These are phyloP conservation scores for Mormoops blainvillei DNA, from an alignment of 2,113 vertebrate species.

Conservation along the genomic window DNA sequence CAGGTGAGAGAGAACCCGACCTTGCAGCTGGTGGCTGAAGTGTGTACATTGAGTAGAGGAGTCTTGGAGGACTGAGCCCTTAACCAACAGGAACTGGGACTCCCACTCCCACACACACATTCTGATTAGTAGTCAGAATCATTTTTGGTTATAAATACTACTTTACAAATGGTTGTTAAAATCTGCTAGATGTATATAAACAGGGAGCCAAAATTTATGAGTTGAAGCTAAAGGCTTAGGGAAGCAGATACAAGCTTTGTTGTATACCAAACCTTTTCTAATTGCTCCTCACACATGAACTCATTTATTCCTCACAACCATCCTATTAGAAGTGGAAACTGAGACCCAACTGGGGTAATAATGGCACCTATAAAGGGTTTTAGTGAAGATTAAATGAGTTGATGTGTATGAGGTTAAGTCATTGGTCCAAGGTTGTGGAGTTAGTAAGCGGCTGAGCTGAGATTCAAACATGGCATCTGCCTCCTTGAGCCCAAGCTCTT, in stretches of 20 bases:
- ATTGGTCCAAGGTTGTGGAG: neutral
- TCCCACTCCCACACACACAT: neutral
- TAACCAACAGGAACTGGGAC: neutral
- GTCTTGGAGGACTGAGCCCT: neutral
- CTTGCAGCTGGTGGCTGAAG: neutral
- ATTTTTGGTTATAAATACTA: neutral
- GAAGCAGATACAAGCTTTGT: neutral
- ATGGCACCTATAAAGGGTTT: neutral
- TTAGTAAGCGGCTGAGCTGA: neutral
- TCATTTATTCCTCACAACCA: neutral
- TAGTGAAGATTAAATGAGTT: neutral
- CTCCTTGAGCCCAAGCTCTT: neutral
- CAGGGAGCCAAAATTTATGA: neutral
- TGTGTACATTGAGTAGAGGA: neutral
- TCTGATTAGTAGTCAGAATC: neutral
- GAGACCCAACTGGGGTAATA: neutral
- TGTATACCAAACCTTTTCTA: neutral
- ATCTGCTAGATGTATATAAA: neutral
- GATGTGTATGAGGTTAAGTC: neutral
- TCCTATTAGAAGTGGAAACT: neutral
- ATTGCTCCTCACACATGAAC: neutral
- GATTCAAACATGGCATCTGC: neutral
- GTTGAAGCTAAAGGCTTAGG: neutral
- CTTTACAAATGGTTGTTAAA: neutral
- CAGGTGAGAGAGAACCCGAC: neutral